Evolutionary conservation across 2,113 vertebrate genomes (phyloP).

Genomic region (Microtus richardsoni): DNA sequence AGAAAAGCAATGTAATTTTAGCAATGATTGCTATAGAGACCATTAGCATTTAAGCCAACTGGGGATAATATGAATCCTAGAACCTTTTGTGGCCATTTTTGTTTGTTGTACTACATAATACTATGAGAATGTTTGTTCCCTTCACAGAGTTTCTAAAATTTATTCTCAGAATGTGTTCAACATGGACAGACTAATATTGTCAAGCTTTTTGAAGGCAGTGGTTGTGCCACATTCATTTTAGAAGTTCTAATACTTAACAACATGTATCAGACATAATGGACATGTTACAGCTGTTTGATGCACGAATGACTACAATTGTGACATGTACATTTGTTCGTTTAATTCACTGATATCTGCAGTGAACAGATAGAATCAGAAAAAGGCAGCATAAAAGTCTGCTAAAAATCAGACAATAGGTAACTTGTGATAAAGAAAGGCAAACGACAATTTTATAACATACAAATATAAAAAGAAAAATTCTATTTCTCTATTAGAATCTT

Average conservation of each 20-base stretch:
- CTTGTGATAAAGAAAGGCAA: constrained; percentile 15
- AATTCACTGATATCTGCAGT: not conserved
- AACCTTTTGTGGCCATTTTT: not conserved
- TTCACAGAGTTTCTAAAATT: constrained; percentile 8
- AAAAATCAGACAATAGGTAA: not conserved
- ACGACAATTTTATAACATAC: not conserved
- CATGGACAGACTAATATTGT: not conserved
- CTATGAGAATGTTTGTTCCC: not conserved
- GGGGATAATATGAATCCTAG: not conserved
- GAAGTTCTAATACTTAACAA: not conserved
- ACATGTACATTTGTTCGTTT: not conserved
- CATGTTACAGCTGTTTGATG: constrained; percentile 3
- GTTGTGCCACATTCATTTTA: not conserved
- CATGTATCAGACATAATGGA: not conserved
- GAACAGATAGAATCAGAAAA: constrained; percentile 24
- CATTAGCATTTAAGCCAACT: not conserved
- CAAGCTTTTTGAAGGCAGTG: not conserved
- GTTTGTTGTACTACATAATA: not conserved
- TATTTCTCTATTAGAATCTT: constrained; percentile 60
- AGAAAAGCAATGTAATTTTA: not conserved
- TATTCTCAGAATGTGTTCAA: constrained; percentile 14
- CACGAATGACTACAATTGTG: not conserved
- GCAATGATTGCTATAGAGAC: not conserved
- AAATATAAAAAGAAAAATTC: constrained; percentile 24
- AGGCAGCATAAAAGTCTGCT: not conserved